Evolutionary conservation across 2,113 vertebrate species (phyloP), one percentile per base, ranked within the genome.

Genomic region (Chamaetylas fuelleborni): DNA sequence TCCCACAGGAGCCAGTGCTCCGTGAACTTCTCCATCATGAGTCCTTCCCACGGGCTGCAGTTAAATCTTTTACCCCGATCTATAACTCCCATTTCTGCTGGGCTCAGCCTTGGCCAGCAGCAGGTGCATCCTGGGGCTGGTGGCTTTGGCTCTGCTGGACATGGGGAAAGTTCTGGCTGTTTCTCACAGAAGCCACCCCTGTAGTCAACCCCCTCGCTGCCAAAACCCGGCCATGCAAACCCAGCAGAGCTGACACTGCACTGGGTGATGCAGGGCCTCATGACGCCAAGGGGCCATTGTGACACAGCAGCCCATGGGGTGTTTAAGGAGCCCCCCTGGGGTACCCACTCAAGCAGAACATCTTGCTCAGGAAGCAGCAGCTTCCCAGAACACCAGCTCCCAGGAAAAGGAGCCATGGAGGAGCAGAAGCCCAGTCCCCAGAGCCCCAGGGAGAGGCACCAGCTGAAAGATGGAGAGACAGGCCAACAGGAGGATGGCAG

Each of bases 81-180:
- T 57, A 6, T 81, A 43, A 43, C 31, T 50, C 17, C 42, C 26
- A 7, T 36, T 43, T 65, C 33, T 81, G 33, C 69, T 51, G 31
- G 20, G 33, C 43, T 66, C 26, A 31, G 23, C 58, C 66, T 57
- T 43, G 34, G 22, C 50, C 86, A 65, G 36, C 34, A 18, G 36
- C 6, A 6, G 22, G 33, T 81, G 10, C 2, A 3, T 36, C 33
- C 23, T 58, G 60, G 43, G 50, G 60, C 67, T 3, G 1, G 19
- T 51, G 60, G 19, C 1, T 0, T 19, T 73, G 77, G 15, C 38
- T 53, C 23, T 60, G 38, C 25, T 0, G 0, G 15, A 58, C 12
- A 3, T 1, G 23, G 34, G 22, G 14, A 43, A 36, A 22, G 36
- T 66, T 65, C 33, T 43, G 36, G 12, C 33, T 33, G 0, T 34